phyloP scores from a whole-genome alignment of 2,113 vertebrate species.

The Mixornis gularis region DNA sequence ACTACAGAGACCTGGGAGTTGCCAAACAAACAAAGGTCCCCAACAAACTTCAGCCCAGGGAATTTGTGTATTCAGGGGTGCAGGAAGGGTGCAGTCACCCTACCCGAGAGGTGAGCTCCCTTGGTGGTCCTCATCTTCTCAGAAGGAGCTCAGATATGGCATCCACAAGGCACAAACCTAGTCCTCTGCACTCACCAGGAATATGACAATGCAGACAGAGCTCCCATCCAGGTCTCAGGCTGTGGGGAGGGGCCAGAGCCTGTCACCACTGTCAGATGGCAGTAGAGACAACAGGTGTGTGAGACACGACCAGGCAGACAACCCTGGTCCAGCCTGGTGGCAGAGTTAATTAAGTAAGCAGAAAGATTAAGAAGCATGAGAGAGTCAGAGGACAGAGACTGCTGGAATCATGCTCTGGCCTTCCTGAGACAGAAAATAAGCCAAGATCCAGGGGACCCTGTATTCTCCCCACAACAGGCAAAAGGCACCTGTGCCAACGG shows the following conservation, averaged over 20 bases:
- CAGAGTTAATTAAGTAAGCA: not conserved
- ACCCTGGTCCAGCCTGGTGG: not conserved
- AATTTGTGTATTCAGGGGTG: accelerated
- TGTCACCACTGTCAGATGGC: not conserved
- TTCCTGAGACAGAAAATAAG: not conserved
- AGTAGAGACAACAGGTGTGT: not conserved
- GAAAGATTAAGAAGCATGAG: not conserved
- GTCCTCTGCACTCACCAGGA: not conserved
- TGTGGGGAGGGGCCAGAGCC: not conserved
- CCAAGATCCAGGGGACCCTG: not conserved
- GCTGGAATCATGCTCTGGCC: not conserved
- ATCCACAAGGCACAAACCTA: not conserved
- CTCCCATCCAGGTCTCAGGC: not conserved
- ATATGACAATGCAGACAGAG: not conserved
- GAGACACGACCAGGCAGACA: not conserved
- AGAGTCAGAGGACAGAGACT: not conserved
- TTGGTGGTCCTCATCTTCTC: not conserved
- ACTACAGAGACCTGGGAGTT: not conserved
- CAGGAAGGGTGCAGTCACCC: not conserved
- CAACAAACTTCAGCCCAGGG: not conserved
- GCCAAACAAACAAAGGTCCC: not conserved
- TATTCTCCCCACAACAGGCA: not conserved
- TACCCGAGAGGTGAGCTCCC: not conserved
- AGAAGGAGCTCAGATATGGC: not conserved
- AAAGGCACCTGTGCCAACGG: not conserved